Evolutionary conservation across 2,113 vertebrate species (phyloP), one percentile per base, ranked within the genome.

Genomic region (Bufo bufo): DNA sequence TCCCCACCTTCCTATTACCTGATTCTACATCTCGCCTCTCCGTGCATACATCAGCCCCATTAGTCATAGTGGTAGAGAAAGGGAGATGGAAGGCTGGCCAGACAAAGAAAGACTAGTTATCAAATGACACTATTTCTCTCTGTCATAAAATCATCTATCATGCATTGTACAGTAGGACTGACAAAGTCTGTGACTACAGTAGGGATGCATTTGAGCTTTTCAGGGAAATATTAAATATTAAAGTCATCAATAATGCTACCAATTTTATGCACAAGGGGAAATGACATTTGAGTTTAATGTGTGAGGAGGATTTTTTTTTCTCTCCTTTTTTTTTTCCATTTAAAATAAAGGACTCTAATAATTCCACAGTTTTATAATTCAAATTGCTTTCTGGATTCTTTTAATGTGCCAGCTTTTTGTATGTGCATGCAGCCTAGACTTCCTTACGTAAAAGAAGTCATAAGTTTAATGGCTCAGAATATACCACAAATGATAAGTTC

Each of bases 1-100:
- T 89, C 87, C 87, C 82, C 79, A 90, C 87, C 84, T 4, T 0
- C 56, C 87, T 78, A 84, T 89, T 89, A 89, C 87, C 81, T 89
- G 87, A 84, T 84, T 78, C 81, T 78, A 58, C 80, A 90, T 71
- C 86, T 89, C 85, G 79, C 2, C 0, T 52, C 66, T 47, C 88
- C 0, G 75, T 82, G 0, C 0, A 52, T 87, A 54, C 84, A 89
- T 84, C 87, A 89, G 82, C 59, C 81, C 87, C 81, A 89, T 89
- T 89, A 89, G 87, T 89, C 87, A 89, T 54, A 69, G 49, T 54
- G 87, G 58, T 47, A 63, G 10, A 84, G 58, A 66, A 83, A 56
- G 52, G 63, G 52, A 87, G 77, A 71, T 56, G 58, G 87, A 89
- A 84, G 69, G 71, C 47, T 65, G 63, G 72, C 33, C n/a, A 88